Evolutionary conservation across 2,888 invertebrate species (phyloP), one percentile per base, ranked within the genome.

Genomic region (Stegophylla sp.): DNA sequence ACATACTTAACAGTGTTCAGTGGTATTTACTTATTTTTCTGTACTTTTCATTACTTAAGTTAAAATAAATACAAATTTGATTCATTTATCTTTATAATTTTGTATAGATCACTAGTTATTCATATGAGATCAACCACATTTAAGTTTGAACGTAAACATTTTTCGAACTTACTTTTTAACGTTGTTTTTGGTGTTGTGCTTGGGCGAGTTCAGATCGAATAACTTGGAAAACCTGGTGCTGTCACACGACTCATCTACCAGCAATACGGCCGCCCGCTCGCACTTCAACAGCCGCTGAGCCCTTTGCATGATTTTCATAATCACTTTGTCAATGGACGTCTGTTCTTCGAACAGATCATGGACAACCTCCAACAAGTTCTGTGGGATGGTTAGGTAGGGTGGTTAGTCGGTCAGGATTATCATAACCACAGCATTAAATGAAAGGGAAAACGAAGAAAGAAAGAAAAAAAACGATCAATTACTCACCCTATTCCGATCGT

Each of bases 341-440:
- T 89, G 89, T 84, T 88, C 88, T 84, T 89, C 88, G 83, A 89
- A 89, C 72, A 89, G 85, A 83, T 88, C 88, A 83, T 89, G 89
- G 0, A 88, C 88, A 56, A 88, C 88, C 84, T 89, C 89, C 83
- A 89, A 84, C 34, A 89, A 85, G 63, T 87, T 88, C 89, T 89
- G 84, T 17, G 34, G 34, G 7, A 34, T 34, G n/a, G n/a, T n/a
- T n/a, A n/a, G n/a, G n/a, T n/a, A n/a, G n/a, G n/a, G n/a, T n/a
- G n/a, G n/a, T n/a, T n/a, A n/a, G 34, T 5, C 34, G 34, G 7
- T 34, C 34, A 34, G 7, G 7, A 34, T 34, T 3, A 34, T 34
- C 34, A 34, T 5, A n/a, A n/a, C n/a, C n/a, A 34, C 34, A 7
- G 34, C 3, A 34, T 5, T 34, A 34, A 34, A 34, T 5, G 7